phyloP scores from a whole-genome alignment of 2,888 invertebrate species.

The Drosophila rellima region DNA sequence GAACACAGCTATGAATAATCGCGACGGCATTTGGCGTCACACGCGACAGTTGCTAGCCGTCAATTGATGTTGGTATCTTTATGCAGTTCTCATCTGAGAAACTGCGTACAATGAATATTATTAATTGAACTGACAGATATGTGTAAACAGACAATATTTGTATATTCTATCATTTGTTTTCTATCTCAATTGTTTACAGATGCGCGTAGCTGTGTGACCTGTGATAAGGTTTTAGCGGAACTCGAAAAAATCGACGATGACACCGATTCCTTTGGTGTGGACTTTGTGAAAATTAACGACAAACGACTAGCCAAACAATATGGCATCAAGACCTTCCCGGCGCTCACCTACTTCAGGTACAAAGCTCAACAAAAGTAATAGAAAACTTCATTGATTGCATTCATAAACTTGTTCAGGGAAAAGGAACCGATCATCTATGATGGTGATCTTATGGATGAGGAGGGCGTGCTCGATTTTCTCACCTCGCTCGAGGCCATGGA shows the following conservation, averaged over 20 bases:
- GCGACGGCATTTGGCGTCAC: slow-evolving; percentile 73
- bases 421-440: slow-evolving; percentile 98
- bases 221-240: slow-evolving; percentile 95
- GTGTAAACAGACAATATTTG: not conserved
- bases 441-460: slow-evolving; percentile 98
- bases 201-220: slow-evolving; percentile 96
- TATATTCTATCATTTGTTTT: slow-evolving; percentile 10
- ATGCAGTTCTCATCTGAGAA: slow-evolving; percentile 36
- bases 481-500: slow-evolving; percentile 98
- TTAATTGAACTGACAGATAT: slow-evolving; percentile 16
- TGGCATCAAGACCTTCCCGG: slow-evolving; percentile 98
- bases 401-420: slow-evolving; percentile 87
- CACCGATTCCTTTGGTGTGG: slow-evolving; percentile 96
- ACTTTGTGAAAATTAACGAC: slow-evolving; percentile 98
- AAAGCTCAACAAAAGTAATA: too few relatives aligned
- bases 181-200: slow-evolving; percentile 87
- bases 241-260: slow-evolving; percentile 98
- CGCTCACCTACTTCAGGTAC: slow-evolving; percentile 95
- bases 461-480: slow-evolving; percentile 96
- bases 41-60: slow-evolving; percentile 73
- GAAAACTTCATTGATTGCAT: too few relatives aligned
- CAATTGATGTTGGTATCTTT: slow-evolving; percentile 73
- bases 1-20: slow-evolving; percentile 70
- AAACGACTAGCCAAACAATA: slow-evolving; percentile 98
- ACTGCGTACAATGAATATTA: slow-evolving; percentile 6